phyloP scores from a whole-genome alignment of 2,113 vertebrate genomes.

The Neotoma lepida region DNA sequence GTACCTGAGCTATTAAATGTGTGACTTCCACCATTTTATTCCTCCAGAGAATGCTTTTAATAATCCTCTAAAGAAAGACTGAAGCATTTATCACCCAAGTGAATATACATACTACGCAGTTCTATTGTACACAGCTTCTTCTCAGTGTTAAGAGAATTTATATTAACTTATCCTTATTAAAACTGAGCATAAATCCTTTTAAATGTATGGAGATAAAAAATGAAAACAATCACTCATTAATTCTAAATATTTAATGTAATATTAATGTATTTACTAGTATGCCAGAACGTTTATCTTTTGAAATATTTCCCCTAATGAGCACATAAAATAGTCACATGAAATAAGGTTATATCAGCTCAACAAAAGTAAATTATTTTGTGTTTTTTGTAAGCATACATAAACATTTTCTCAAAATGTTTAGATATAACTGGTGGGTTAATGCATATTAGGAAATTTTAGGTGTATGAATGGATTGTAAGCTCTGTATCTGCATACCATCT shows the following conservation, averaged over 20 bases:
- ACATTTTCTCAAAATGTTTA: constrained; percentile 71
- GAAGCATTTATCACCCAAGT: constrained; percentile 88
- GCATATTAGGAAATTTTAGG: constrained; percentile 62
- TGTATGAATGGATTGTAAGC: constrained; percentile 57
- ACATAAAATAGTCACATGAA: neutral
- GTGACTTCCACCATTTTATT: constrained; percentile 91
- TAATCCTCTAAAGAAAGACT: constrained; percentile 87
- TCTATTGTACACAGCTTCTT: constrained; percentile 80
- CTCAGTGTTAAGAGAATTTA: constrained; percentile 59
- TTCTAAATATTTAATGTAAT: constrained; percentile 65
- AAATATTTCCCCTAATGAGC: constrained; percentile 54
- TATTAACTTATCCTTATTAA: constrained; percentile 71
- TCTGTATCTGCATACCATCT: constrained; percentile 64
- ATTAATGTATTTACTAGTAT: constrained; percentile 61
- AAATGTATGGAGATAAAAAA: constrained; percentile 50
- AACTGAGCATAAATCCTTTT: constrained; percentile 24
- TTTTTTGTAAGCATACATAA: constrained; percentile 60
- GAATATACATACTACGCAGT: constrained; percentile 82
- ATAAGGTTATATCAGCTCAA: constrained; percentile 41
- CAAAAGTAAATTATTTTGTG: constrained; percentile 51
- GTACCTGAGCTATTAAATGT: constrained; percentile 94
- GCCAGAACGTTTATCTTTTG: constrained; percentile 21
- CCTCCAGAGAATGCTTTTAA: constrained; percentile 88
- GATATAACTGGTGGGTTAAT: constrained; percentile 45
- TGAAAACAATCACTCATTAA: constrained; percentile 74